Evolutionary conservation across 2,113 vertebrate species (phyloP).

Genomic region (Chloroceryle aenea): DNA sequence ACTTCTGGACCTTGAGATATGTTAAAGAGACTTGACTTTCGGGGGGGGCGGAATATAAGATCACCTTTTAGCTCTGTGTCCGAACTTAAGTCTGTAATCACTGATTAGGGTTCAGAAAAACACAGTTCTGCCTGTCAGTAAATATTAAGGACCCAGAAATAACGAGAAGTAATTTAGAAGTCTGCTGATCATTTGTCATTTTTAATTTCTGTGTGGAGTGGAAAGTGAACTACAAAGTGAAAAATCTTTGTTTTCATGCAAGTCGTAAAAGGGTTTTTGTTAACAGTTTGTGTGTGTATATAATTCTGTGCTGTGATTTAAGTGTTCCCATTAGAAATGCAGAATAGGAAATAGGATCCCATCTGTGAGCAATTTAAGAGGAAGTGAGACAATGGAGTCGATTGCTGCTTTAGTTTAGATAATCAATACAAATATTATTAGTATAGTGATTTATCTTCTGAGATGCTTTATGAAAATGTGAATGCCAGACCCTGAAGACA

Average conservation of each 20-base stretch:
- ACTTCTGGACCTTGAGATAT: background rate
- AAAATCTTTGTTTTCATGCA: constrained; percentile 46
- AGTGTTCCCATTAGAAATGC: constrained; percentile 74
- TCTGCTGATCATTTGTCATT: constrained; percentile 18
- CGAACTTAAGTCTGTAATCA: background rate
- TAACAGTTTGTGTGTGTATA: constrained; percentile 43
- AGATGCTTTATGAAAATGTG: constrained; percentile 51
- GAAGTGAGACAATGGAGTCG: constrained; percentile 79
- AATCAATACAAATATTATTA: constrained; percentile 85
- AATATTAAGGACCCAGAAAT: background rate
- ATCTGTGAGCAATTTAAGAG: constrained; percentile 80
- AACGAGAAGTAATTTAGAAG: background rate
- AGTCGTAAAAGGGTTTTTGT: constrained; percentile 35
- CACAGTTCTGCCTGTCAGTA: background rate
- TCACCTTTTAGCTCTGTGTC: background rate
- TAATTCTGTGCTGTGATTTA: constrained; percentile 58
- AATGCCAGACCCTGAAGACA: constrained; percentile 41
- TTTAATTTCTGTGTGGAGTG: constrained; percentile 16
- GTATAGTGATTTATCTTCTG: constrained; percentile 78
- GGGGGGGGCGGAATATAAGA: background rate
- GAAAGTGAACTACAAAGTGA: constrained; percentile 19
- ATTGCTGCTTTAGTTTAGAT: constrained; percentile 76
- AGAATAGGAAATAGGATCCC: constrained; percentile 76
- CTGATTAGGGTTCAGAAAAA: background rate
- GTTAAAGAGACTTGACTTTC: background rate